Percentiles rank a stretch among this genome's conserved stretches.
These are phyloP conservation scores for Chrysocyon brachyurus DNA, from an alignment of 2,797 vertebrate genomes.

Conservation along the genomic window DNA sequence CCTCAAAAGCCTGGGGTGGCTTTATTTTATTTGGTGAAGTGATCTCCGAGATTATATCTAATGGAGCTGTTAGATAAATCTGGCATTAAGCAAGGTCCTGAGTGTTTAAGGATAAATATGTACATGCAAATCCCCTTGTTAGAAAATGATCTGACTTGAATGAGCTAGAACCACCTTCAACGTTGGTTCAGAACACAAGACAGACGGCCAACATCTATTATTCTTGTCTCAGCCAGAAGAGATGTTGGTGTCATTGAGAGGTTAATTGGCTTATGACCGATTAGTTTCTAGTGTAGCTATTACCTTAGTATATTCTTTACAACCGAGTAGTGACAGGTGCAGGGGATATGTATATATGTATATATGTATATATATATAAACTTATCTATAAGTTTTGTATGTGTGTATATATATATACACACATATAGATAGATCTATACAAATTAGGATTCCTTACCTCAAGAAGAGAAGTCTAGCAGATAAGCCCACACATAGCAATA, in stretches of 20 bases:
- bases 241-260: background rate
- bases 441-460: background rate
- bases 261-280: background rate
- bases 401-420: background rate
- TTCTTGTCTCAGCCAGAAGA: background rate
- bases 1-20: background rate
- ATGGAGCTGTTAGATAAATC: background rate
- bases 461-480: background rate
- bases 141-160: background rate
- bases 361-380: background rate
- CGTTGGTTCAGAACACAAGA: background rate
- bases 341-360: background rate
- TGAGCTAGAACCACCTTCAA: background rate
- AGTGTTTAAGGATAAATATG: background rate
- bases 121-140: background rate
- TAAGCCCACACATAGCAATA: background rate
- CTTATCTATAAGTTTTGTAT: background rate
- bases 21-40: slow-evolving; percentile 20
- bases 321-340: background rate
- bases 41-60: background rate
- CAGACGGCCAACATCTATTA: background rate
- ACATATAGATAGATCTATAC: background rate
- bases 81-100: background rate
- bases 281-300: background rate
- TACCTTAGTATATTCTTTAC: background rate